Base-by-base conservation (phyloP, 2,888 invertebrate species). In the Xestia rhomboidea region DNA sequence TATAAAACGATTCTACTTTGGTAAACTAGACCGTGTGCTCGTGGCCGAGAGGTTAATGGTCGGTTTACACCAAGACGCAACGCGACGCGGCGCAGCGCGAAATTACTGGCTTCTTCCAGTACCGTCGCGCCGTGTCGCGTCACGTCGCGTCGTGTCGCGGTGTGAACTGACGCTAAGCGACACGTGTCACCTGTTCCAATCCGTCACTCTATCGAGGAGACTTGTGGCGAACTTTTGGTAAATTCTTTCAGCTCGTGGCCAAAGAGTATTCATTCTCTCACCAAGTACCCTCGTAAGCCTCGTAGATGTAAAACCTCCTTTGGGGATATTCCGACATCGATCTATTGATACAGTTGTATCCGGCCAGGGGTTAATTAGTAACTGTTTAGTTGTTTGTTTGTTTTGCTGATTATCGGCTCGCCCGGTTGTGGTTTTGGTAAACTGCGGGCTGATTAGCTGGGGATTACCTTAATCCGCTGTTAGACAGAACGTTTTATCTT, bases 321-420 rank as follows among this genome's bases (percentile, higher is more conserved):
- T 2, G 21, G n/a, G 30, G 30, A 76, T 27, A 64, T 57, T 57
- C 41, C 7, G 15, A 24, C 10, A 79, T 38, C 24, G 34, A 79
- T 60, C 66, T 62, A 27, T 60, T 76, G 24, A 15, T 34, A 44
- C 44, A 77, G 60, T 54, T 18, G 27, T 62, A 76, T 51, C 34
- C 62, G 44, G 13, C 34, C 11, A 60, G 44, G 34, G 60, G 27
- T 78, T 68, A 78, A 83, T 78, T 83, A 82, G 79, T 51, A 62
- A 54, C 51, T 71, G 27, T 81, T 83, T 80, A 44, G 44, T 68
- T 27, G 83, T 83, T 81, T 73, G 73, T 80, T 73, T 81, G 81
- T 81, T 21, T 80, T 63, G 21, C 30, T 54, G 74, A 73, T 84
- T 80, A 84, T 81, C 44, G 63, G 68, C 30, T 73, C 30, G 44